These are phyloP conservation scores for Drosophila mimica DNA, from an alignment of 2,888 invertebrate genomes.

Conservation along the genomic window DNA sequence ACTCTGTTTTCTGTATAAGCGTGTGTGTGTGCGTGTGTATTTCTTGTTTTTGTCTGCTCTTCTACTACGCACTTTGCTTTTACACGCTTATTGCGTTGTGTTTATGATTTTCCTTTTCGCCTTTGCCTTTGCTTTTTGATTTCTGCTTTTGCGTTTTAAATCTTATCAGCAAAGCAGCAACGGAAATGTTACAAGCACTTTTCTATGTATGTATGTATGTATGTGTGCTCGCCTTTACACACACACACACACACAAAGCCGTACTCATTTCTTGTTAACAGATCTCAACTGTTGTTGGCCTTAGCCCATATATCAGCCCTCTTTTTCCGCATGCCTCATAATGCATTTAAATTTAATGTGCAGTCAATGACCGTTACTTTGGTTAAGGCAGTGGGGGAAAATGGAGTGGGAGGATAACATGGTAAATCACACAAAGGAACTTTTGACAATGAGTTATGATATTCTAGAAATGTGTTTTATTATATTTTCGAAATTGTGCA, in stretches of 20 bases:
- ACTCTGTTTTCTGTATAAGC: background rate
- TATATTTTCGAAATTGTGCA: background rate
- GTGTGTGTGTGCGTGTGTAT: background rate
- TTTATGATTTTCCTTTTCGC: conserved; percentile 61
- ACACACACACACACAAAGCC: background rate
- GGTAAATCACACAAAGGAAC: conserved; percentile 15
- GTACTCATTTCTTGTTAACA: conserved; percentile 18
- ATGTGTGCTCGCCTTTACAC: conserved; percentile 11
- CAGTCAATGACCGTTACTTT: conserved; percentile 59
- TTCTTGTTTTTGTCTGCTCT: conserved; percentile 33
- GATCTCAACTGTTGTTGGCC: conserved; percentile 43
- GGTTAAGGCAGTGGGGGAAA: background rate
- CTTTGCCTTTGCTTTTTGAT: conserved; percentile 72
- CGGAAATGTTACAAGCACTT: conserved; percentile 33
- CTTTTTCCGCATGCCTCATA: conserved; percentile 38
- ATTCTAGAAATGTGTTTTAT: background rate
- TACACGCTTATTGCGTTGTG: conserved; percentile 70
- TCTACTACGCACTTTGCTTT: conserved; percentile 75
- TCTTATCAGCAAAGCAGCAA: conserved; percentile 73
- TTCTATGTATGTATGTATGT: conserved; percentile 14
- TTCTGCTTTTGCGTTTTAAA: conserved; percentile 78
- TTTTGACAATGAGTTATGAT: conserved; percentile 13
- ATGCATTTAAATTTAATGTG: conserved; percentile 60
- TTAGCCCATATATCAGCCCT: conserved; percentile 42
- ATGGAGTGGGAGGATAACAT: background rate